Percentiles rank a stretch among this genome's conserved stretches.
Conservation (phyloP, 2,888 invertebrate species). For the Rhagophthalmus giganteus region DNA sequence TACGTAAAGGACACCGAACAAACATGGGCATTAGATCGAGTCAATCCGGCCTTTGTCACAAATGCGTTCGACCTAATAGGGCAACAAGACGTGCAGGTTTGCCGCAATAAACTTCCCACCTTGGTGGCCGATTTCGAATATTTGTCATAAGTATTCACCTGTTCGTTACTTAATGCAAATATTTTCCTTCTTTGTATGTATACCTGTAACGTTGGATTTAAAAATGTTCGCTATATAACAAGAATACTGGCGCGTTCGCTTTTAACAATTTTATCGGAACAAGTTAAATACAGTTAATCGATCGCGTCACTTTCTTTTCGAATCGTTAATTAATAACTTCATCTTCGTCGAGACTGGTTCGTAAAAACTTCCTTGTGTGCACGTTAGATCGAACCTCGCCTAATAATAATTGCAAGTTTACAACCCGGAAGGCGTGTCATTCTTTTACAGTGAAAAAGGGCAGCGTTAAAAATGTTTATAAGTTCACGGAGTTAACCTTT, state of each 20-base stretch:
- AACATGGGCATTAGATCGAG: slow-evolving; percentile 17
- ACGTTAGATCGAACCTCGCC: slow-evolving; percentile 13
- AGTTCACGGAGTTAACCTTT: slow-evolving; percentile 41
- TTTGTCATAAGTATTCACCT: slow-evolving; percentile 5
- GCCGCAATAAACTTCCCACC: slow-evolving; percentile 9
- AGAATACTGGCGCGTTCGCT: too few species aligned
- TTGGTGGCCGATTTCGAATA: slow-evolving; percentile 8
- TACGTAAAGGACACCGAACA: slow-evolving; percentile 15
- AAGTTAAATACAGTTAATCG: too few species aligned
- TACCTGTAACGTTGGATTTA: too few species aligned
- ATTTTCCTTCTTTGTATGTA: background rate
- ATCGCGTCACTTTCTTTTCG: too few species aligned
- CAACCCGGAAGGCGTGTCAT: slow-evolving; percentile 40
- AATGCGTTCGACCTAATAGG: slow-evolving; percentile 17
- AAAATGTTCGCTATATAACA: too few species aligned
- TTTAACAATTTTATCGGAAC: background rate
- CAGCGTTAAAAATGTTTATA: slow-evolving; percentile 33
- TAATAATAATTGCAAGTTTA: slow-evolving; percentile 33
- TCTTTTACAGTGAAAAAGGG: slow-evolving; percentile 31
- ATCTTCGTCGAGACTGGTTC: too few species aligned
- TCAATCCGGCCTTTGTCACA: slow-evolving; percentile 17
- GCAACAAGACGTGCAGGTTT: slow-evolving; percentile 13
- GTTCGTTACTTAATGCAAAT: background rate
- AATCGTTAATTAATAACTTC: background rate
- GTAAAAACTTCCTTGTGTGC: slow-evolving; percentile 1